Conservation (phyloP, 2,888 invertebrate species). For the Linnaemya tessellans region DNA sequence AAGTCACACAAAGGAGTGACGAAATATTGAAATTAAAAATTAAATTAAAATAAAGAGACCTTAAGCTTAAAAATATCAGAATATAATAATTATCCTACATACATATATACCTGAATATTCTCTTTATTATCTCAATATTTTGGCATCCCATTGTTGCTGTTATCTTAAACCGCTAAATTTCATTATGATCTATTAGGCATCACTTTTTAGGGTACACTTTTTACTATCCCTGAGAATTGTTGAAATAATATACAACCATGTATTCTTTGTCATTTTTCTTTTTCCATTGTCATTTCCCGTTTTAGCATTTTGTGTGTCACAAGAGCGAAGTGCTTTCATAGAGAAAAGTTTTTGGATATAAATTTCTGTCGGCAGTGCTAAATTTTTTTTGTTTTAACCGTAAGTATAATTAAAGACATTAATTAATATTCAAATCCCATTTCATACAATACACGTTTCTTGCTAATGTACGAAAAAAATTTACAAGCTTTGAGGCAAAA, state of each 20-base stretch:
- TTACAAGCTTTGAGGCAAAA: conserved; percentile 32
- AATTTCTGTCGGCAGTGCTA: conserved; percentile 80
- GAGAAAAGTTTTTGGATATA: conserved; percentile 53
- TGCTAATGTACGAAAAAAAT: conserved; percentile 35
- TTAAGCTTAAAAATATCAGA: too few species aligned
- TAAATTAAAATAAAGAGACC: too few species aligned
- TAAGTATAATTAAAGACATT: conserved; percentile 78
- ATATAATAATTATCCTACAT: too few species aligned
- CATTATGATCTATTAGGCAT: neutral
- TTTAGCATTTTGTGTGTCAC: conserved; percentile 61
- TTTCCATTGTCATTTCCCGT: conserved; percentile 66
- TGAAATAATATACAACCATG: conserved; percentile 33
- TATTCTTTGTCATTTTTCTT: conserved; percentile 34
- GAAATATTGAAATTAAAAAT: too few species aligned
- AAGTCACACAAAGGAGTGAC: too few species aligned
- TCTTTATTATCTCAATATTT: too few species aligned
- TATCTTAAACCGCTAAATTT: neutral
- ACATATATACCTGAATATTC: too few species aligned
- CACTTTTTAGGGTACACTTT: neutral
- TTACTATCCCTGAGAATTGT: neutral
- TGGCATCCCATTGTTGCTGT: too few species aligned
- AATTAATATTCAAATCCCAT: neutral
- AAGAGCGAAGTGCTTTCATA: conserved; percentile 44
- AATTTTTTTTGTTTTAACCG: conserved; percentile 83
- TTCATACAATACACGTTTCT: neutral